phyloP scores from a whole-genome alignment of 1,140 invertebrate species.

The Teleogryllus occipitalis region DNA sequence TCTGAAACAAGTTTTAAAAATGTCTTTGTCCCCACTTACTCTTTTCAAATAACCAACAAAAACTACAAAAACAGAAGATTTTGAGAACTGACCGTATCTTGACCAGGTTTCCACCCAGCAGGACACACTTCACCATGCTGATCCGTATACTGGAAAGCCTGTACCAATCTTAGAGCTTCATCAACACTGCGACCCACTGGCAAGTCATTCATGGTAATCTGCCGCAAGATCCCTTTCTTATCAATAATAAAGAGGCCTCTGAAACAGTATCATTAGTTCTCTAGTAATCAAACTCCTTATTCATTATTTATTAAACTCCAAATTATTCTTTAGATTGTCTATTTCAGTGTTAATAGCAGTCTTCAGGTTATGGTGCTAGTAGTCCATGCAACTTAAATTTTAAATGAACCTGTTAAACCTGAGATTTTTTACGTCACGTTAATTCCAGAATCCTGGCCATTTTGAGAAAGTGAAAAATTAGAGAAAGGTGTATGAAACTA shows the following conservation, averaged over 20 bases:
- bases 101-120: constrained; percentile 62
- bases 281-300: too few relatives aligned
- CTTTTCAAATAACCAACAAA: neutral
- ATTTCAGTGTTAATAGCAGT: too few relatives aligned
- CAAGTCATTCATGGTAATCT: constrained; percentile 66
- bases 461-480: too few relatives aligned
- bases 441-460: too few relatives aligned
- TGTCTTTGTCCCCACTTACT: neutral
- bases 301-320: too few relatives aligned
- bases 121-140: constrained; percentile 57
- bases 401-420: too few relatives aligned
- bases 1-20: constrained; percentile 16
- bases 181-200: constrained; percentile 59
- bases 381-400: too few relatives aligned
- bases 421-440: too few relatives aligned
- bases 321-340: too few relatives aligned
- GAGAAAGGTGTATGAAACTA: too few relatives aligned
- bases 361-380: too few relatives aligned
- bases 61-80: neutral
- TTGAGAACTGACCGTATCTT: constrained; percentile 39
- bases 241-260: constrained; percentile 64
- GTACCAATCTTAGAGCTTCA: constrained; percentile 56
- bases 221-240: constrained; percentile 49
- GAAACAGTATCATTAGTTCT: neutral
- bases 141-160: constrained; percentile 64